Percentiles rank a stretch among this genome's conserved stretches.
These are phyloP conservation scores for Thymelicus lineola DNA, from an alignment of 2,888 invertebrate species.

Conservation along the genomic window DNA sequence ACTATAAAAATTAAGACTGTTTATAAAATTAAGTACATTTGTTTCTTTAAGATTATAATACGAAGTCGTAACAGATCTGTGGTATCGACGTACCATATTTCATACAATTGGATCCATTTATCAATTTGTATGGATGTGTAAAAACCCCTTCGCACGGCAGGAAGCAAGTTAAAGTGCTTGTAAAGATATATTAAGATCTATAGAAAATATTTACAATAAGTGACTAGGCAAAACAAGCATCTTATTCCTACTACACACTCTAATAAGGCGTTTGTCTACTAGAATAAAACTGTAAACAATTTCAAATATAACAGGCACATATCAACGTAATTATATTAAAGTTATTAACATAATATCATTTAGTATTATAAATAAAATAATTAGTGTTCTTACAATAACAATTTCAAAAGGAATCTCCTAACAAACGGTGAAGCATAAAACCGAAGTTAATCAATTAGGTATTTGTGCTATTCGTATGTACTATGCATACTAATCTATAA, in stretches of 20 bases:
- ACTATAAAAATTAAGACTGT: background rate
- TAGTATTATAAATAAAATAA: background rate
- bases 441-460: no score
- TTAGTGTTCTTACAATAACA: no score
- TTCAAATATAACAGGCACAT: slow-evolving; percentile 22
- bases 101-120: no score
- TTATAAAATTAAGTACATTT: background rate
- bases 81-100: no score
- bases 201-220: slow-evolving; percentile 39
- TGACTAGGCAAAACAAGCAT: slow-evolving; percentile 44
- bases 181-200: slow-evolving; percentile 17
- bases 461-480: no score
- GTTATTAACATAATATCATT: slow-evolving; percentile 37
- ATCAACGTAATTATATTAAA: slow-evolving; percentile 34
- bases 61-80: no score
- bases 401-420: no score
- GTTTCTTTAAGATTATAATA: background rate
- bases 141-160: background rate
- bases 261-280: slow-evolving; percentile 32
- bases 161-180: slow-evolving; percentile 19
- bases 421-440: no score
- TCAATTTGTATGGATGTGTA: background rate
- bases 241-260: slow-evolving; percentile 29
- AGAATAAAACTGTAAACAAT: slow-evolving; percentile 16
- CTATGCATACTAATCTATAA: no score